These are phyloP conservation scores for Scomberomorus guttatus DNA, from an alignment of 2,797 vertebrate species.

Conservation along the genomic window DNA sequence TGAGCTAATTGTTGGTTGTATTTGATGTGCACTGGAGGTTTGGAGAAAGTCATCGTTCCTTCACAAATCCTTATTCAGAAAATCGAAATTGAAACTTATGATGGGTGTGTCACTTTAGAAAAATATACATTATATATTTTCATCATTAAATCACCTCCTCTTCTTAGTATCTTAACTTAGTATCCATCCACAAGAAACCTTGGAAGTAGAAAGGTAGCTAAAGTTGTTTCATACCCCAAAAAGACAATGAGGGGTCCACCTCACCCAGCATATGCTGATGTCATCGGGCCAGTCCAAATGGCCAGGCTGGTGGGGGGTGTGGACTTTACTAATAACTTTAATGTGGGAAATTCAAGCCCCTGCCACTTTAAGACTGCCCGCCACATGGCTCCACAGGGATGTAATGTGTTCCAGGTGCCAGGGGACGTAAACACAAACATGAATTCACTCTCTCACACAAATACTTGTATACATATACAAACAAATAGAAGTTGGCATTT, in stretches of 20 bases:
- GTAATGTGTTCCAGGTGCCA: slow-evolving; percentile 81
- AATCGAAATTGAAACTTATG: neutral
- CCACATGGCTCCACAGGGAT: slow-evolving; percentile 65
- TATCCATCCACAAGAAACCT: neutral
- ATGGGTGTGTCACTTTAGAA: neutral
- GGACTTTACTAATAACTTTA: slow-evolving; percentile 67
- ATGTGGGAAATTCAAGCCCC: slow-evolving; percentile 67
- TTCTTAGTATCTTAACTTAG: neutral
- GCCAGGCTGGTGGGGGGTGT: slow-evolving; percentile 34
- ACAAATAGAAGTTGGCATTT: neutral
- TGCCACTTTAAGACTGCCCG: slow-evolving; percentile 73
- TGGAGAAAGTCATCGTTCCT: neutral
- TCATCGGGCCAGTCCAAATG: slow-evolving; percentile 59
- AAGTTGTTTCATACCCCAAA: neutral
- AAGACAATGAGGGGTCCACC: slow-evolving; percentile 25
- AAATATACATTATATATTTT: neutral
- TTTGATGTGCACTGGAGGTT: slow-evolving; percentile 14
- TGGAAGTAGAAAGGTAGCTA: neutral
- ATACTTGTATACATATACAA: slow-evolving; percentile 10
- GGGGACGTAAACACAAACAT: neutral
- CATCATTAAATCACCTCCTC: neutral
- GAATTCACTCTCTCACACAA: neutral
- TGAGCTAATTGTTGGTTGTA: slow-evolving; percentile 4
- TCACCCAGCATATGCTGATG: slow-evolving; percentile 46
- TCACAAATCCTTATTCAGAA: neutral